phyloP scores from a whole-genome alignment of 1,140 invertebrate species.

The Nymphalis io region DNA sequence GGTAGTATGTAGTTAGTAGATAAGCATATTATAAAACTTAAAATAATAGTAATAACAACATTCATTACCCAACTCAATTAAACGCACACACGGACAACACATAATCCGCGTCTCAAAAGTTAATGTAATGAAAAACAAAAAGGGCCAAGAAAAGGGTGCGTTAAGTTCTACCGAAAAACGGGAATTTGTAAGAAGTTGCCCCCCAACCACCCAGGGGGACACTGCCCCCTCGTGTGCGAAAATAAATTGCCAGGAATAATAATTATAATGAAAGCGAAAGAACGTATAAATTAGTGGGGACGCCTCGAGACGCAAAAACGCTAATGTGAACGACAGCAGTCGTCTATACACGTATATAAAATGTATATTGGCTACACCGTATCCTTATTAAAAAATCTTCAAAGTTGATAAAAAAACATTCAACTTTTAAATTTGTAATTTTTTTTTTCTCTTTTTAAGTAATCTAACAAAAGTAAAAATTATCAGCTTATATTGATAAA shows the following conservation, averaged over 20 bases:
- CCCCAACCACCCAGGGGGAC: constrained; percentile 53
- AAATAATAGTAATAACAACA: neutral
- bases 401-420: neutral
- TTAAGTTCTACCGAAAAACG: constrained; percentile 79
- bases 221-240: constrained; percentile 77
- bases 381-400: neutral
- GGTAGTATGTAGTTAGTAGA: too few species aligned
- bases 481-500: too few species aligned
- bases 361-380: neutral
- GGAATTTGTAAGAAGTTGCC: constrained; percentile 78
- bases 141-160: constrained; percentile 80
- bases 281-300: constrained; percentile 80
- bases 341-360: constrained; percentile 6
- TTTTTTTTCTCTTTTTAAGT: too few species aligned
- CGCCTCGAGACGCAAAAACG: constrained; percentile 47
- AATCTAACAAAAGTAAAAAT: too few species aligned
- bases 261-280: constrained; percentile 81
- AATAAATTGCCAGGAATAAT: constrained; percentile 81
- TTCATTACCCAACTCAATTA: constrained; percentile 60
- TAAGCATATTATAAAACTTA: neutral
- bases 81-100: constrained; percentile 67
- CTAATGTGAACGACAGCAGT: constrained; percentile 23
- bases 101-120: constrained; percentile 76
- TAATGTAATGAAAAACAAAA: constrained; percentile 81
- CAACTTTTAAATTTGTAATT: too few species aligned